These are phyloP conservation scores for Acleris sparsana DNA, from an alignment of 2,888 invertebrate genomes.

Conservation along the genomic window DNA sequence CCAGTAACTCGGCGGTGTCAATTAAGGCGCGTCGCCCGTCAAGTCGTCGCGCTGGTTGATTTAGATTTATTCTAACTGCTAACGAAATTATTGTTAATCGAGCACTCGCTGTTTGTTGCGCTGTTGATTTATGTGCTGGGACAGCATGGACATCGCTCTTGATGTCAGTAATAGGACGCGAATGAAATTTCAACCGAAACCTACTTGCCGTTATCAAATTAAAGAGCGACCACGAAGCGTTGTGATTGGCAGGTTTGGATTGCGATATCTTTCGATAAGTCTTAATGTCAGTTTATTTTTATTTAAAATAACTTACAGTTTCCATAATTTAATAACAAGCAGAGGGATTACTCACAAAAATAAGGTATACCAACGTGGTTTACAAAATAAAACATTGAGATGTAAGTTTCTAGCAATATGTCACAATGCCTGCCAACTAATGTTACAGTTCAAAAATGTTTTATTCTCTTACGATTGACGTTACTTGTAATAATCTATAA, in stretches of 20 bases:
- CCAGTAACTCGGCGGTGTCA: conserved; percentile 71
- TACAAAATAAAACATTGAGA: too few relatives aligned
- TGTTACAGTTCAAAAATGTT: neutral
- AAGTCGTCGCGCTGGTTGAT: conserved; percentile 54
- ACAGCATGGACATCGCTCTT: conserved; percentile 38
- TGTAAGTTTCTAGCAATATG: too few relatives aligned
- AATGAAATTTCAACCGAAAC: conserved; percentile 1
- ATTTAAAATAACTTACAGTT: too few relatives aligned
- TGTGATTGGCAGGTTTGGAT: neutral
- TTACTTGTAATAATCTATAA: conserved; percentile 26
- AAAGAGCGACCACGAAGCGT: neutral
- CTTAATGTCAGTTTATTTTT: too few relatives aligned
- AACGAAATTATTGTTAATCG: conserved; percentile 69
- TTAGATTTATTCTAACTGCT: conserved; percentile 69
- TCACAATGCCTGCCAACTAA: neutral
- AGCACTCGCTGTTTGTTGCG: conserved; percentile 38
- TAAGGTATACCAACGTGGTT: too few relatives aligned
- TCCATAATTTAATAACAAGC: too few relatives aligned
- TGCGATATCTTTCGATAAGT: too few relatives aligned
- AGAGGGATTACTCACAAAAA: too few relatives aligned
- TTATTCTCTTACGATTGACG: neutral
- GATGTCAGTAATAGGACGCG: conserved; percentile 26
- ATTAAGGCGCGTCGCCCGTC: conserved; percentile 59
- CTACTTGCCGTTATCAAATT: neutral
- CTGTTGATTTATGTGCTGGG: conserved; percentile 35